Percentiles rank a stretch among this genome's conserved stretches.
These are phyloP conservation scores for Leptinotarsa tumamoca DNA, from an alignment of 2,888 invertebrate genomes.

Conservation along the genomic window DNA sequence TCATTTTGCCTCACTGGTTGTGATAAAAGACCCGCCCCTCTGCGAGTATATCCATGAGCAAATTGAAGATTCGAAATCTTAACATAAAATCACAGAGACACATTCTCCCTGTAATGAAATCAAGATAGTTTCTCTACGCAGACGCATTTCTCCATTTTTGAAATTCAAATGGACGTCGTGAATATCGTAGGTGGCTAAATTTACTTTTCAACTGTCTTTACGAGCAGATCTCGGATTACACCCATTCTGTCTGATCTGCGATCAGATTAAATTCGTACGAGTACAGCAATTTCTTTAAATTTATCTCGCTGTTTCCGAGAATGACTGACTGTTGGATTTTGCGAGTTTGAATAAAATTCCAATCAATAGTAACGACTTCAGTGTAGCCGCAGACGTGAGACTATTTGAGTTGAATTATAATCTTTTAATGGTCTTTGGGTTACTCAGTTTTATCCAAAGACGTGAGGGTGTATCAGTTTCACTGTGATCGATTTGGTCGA, in stretches of 20 bases:
- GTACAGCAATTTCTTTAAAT: constrained; percentile 48
- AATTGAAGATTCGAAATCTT: no score
- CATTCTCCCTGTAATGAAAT: neutral
- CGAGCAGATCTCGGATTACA: constrained; percentile 54
- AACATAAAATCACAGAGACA: no score
- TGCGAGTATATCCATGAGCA: no score
- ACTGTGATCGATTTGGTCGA: neutral
- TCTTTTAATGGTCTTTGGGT: neutral
- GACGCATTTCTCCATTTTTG: constrained; percentile 36
- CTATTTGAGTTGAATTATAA: neutral
- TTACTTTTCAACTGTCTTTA: constrained; percentile 55
- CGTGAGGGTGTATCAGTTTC: neutral
- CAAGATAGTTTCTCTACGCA: constrained; percentile 18
- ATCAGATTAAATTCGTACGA: constrained; percentile 51
- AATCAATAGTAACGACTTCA: constrained; percentile 30
- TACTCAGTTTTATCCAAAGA: neutral
- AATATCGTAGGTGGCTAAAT: constrained; percentile 53
- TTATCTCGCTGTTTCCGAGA: constrained; percentile 38
- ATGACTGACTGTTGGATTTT: constrained; percentile 6
- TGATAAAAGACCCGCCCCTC: neutral
- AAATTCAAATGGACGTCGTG: constrained; percentile 49
- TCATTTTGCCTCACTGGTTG: no score
- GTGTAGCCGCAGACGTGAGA: constrained; percentile 10
- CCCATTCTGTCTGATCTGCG: constrained; percentile 48
- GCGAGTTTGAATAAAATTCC: constrained; percentile 28